phyloP scores from a whole-genome alignment of 2,797 vertebrate species.

The Peromyscus aztecus region DNA sequence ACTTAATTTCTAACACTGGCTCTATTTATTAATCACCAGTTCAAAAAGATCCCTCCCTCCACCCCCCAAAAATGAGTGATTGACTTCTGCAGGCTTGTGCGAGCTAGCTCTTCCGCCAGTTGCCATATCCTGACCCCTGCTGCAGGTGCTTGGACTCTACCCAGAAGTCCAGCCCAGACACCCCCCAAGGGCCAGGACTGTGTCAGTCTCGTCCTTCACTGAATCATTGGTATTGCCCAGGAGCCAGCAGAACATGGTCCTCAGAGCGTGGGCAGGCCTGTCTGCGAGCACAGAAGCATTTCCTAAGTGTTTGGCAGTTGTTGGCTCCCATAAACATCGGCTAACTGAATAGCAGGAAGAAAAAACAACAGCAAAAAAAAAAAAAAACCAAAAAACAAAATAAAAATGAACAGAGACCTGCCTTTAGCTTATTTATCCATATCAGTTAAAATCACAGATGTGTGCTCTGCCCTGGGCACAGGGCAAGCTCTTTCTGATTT shows the following conservation, averaged over 20 bases:
- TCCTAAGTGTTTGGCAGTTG: too few species aligned
- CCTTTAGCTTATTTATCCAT: background rate
- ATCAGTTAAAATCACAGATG: background rate
- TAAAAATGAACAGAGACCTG: background rate
- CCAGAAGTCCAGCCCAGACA: background rate
- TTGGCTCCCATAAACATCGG: background rate
- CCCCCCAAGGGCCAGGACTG: background rate
- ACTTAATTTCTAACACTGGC: constrained; percentile 3
- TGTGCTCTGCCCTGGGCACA: background rate
- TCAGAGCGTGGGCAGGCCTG: background rate
- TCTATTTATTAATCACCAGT: background rate
- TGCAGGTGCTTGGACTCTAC: background rate
- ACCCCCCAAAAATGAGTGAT: rapidly evolving
- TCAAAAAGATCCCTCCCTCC: background rate
- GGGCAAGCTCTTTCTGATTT: background rate
- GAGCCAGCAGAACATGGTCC: background rate
- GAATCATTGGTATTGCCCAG: background rate
- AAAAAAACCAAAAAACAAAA: background rate
- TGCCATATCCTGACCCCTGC: background rate
- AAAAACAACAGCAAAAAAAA: background rate
- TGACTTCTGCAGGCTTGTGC: background rate
- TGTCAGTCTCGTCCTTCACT: background rate
- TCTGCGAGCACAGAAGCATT: background rate
- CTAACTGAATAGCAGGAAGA: background rate
- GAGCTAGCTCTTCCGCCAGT: background rate